Evolutionary conservation across 2,113 vertebrate species (phyloP).

Genomic region (Sturnus vulgaris): DNA sequence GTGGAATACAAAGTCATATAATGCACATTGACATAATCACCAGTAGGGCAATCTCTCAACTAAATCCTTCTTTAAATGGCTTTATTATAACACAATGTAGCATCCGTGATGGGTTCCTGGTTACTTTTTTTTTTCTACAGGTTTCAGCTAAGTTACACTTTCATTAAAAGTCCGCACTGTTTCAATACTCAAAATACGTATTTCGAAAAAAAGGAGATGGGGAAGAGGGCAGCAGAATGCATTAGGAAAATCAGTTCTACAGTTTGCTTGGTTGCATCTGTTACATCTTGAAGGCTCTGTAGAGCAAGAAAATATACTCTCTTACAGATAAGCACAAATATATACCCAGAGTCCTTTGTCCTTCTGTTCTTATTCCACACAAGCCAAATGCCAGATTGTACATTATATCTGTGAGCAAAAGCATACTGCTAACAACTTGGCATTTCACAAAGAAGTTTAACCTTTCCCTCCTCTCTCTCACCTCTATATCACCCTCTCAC

Average conservation of each 20-base stretch:
- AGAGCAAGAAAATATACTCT: neutral
- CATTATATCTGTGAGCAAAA: neutral
- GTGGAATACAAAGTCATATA: neutral
- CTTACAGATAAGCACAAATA: neutral
- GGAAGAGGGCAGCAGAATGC: neutral
- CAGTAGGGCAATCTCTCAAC: neutral
- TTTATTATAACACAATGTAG: neutral
- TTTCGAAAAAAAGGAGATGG: neutral
- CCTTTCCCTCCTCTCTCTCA: neutral
- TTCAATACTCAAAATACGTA: neutral
- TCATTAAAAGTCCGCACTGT: neutral
- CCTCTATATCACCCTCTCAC: neutral
- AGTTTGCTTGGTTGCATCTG: neutral
- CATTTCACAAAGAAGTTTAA: constrained; percentile 29
- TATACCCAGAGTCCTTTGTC: neutral
- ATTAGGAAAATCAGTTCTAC: neutral
- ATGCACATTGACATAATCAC: neutral
- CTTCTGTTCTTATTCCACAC: neutral
- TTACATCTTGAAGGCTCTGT: neutral
- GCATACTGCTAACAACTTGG: neutral
- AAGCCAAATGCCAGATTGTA: neutral
- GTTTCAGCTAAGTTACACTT: neutral
- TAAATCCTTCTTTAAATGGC: neutral
- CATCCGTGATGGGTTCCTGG: neutral
- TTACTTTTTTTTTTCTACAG: neutral